phyloP scores from a whole-genome alignment of 2,113 vertebrate species.

The Vulpes lagopus region DNA sequence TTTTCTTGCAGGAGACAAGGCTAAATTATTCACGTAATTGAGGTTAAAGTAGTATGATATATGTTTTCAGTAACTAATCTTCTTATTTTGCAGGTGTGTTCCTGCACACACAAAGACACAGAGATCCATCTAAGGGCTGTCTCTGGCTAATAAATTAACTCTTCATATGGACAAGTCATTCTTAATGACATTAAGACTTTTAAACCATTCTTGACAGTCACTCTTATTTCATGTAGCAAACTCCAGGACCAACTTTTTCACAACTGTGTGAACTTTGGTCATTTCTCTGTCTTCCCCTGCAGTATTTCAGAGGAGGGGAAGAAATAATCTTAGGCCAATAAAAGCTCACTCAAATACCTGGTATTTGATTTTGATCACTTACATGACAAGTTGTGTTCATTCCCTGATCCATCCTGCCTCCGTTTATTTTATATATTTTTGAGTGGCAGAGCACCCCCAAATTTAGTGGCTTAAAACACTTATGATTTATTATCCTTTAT shows the following conservation, averaged over 20 bases:
- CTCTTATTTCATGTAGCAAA: neutral
- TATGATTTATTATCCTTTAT: neutral
- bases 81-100: neutral
- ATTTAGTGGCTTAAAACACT: neutral
- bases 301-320: neutral
- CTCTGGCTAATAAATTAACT: neutral
- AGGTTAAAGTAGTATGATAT: neutral
- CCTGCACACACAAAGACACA: neutral
- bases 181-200: neutral
- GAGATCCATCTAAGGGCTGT: neutral
- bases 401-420: neutral
- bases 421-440: neutral
- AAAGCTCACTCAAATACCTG: neutral
- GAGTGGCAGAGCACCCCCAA: neutral
- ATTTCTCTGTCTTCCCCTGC: neutral
- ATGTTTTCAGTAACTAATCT: neutral
- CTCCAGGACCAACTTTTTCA: neutral
- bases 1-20: neutral
- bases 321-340: neutral
- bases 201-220: neutral
- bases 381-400: neutral
- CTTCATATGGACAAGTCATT: neutral
- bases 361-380: slow-evolving; percentile 2
- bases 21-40: neutral
- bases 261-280: neutral